Conservation (phyloP, 2,888 invertebrate species). For the Drosophila greeni region DNA sequence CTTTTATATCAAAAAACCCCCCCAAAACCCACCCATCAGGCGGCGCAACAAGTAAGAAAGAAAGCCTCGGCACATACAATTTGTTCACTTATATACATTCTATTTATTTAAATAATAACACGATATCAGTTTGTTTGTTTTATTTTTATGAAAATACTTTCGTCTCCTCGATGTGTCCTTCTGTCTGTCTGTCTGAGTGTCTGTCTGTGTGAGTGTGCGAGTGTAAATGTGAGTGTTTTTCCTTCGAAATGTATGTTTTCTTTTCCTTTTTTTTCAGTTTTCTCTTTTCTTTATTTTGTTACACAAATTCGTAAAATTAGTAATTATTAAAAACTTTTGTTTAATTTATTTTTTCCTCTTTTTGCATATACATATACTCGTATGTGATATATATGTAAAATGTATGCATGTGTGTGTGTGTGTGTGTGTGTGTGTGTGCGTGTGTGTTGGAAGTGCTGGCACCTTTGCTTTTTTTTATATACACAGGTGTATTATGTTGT, state of each 20-base stretch:
- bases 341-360: constrained; percentile 20
- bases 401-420: constrained; percentile 20
- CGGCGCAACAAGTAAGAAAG: constrained; percentile 21
- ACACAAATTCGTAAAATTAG: constrained; percentile 62
- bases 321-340: constrained; percentile 39
- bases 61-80: constrained; percentile 47
- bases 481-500: constrained; percentile 1
- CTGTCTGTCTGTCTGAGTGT: constrained; percentile 10
- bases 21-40: neutral
- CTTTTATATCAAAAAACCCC: too few species aligned
- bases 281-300: constrained; percentile 30
- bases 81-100: constrained; percentile 64
- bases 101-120: constrained; percentile 76
- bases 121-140: constrained; percentile 55
- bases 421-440: neutral
- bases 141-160: constrained; percentile 74
- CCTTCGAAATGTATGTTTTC: constrained; percentile 41
- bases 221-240: constrained; percentile 6
- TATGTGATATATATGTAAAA: constrained; percentile 18
- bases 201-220: constrained; percentile 9
- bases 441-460: constrained; percentile 35
- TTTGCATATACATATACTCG: constrained; percentile 32
- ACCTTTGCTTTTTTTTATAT: constrained; percentile 43
- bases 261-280: neutral
- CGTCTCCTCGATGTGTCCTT: constrained; percentile 41